These are phyloP conservation scores for Coranthus polyacanthus DNA, from an alignment of 2,797 vertebrate genomes.

Conservation along the genomic window DNA sequence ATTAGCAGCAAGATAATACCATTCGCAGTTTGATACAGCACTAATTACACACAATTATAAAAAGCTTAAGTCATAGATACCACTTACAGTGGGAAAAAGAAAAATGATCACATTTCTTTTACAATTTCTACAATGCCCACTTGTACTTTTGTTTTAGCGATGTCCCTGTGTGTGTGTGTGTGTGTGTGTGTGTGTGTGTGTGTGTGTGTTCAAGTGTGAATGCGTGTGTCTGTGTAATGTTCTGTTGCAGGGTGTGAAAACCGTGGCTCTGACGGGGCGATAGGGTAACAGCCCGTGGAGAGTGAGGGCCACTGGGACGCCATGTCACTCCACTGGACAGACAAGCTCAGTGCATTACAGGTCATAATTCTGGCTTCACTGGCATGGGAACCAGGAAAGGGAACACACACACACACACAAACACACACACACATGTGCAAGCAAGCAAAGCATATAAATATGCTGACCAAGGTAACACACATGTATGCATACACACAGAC, in stretches of 20 bases:
- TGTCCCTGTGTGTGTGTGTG: conserved; percentile 26
- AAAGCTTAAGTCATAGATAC: conserved; percentile 37
- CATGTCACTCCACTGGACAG: conserved; percentile 73
- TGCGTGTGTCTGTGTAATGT: conserved; percentile 53
- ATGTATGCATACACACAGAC: conserved; percentile 24
- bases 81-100: conserved; percentile 9
- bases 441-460: conserved; percentile 60
- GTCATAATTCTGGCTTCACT: conserved; percentile 70
- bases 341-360: conserved; percentile 70
- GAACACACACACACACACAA: conserved; percentile 34
- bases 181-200: conserved; percentile 36
- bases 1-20: conserved; percentile 74
- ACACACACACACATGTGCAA: conserved; percentile 8
- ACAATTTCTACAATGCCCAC: conserved; percentile 27
- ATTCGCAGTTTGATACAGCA: conserved; percentile 19
- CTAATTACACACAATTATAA: conserved; percentile 45
- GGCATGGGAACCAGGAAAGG: conserved; percentile 71
- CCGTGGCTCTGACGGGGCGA: conserved; percentile 59
- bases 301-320: conserved; percentile 64
- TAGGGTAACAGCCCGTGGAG: conserved; percentile 73
- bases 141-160: conserved; percentile 49
- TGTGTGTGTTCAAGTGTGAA: conserved; percentile 37
- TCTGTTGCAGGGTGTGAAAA: conserved; percentile 71
- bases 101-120: conserved; percentile 49
- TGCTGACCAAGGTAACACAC: conserved; percentile 61